Evolutionary conservation across 2,888 invertebrate species (phyloP).

Genomic region (Priocnemis perturbator): DNA sequence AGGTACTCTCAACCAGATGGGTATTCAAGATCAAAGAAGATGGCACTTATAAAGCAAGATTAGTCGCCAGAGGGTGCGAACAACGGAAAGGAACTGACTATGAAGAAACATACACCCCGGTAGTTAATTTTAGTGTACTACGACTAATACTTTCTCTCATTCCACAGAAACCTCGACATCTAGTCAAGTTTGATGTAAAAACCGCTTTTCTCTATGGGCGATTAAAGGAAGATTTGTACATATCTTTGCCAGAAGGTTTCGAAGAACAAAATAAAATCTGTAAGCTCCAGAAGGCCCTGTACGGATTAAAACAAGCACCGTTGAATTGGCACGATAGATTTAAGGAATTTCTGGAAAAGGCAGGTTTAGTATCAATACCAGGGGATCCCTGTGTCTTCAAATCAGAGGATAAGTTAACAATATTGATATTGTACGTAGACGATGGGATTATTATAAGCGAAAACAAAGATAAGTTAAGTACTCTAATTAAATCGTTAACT

Average conservation of each 20-base stretch:
- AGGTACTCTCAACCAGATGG: too few relatives aligned
- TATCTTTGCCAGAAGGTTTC: not conserved
- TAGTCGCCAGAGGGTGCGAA: too few relatives aligned
- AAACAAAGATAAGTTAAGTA: conserved; percentile 19
- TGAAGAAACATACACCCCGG: conserved; percentile 5
- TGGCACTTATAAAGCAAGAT: too few relatives aligned
- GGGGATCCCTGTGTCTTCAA: conserved; percentile 32
- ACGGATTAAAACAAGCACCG: conserved; percentile 12
- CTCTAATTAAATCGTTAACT: conserved; percentile 17
- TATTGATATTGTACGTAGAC: conserved; percentile 34
- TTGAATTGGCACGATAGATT: conserved; percentile 19
- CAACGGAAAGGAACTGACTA: too few relatives aligned
- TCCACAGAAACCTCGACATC: not conserved
- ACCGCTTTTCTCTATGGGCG: conserved; percentile 12
- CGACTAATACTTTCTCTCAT: not conserved
- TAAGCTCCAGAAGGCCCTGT: conserved; percentile 3
- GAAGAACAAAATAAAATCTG: conserved; percentile 1
- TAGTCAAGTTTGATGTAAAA: conserved; percentile 9
- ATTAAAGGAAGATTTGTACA: conserved; percentile 3
- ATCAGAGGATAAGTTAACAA: conserved; percentile 18
- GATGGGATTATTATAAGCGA: conserved; percentile 32
- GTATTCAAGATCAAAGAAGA: too few relatives aligned
- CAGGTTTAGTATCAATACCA: conserved; percentile 22
- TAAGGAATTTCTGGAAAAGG: conserved; percentile 22
- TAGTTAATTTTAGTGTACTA: not conserved